A percentile compares a stretch with the other conserved stretches of the same genome.
Conservation (phyloP, 1,140 invertebrate species). For the Heliconius hermathena region DNA sequence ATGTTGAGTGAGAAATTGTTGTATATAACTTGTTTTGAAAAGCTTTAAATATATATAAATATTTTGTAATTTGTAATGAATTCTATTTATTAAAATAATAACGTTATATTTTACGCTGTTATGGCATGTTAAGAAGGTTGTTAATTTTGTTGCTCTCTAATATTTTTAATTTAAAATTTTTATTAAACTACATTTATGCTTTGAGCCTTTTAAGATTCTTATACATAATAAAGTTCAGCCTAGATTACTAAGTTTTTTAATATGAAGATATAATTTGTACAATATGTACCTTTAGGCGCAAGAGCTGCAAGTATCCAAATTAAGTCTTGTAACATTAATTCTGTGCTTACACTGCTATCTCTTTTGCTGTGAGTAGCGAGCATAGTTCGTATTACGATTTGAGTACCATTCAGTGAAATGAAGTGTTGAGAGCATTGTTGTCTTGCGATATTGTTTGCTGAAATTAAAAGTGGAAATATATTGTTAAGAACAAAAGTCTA, state of each 20-base stretch:
- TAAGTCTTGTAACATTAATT: constrained; percentile 71
- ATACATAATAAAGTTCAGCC: too few species aligned
- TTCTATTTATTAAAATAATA: too few species aligned
- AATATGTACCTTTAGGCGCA: constrained; percentile 62
- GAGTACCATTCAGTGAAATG: constrained; percentile 69
- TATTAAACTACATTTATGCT: too few species aligned
- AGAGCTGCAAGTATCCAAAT: constrained; percentile 72
- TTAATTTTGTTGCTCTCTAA: too few species aligned
- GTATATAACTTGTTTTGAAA: background rate
- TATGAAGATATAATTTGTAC: background rate
- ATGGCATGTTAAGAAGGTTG: too few species aligned
- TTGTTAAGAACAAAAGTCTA: background rate
- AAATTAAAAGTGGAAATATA: constrained; percentile 43
- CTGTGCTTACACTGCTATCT: constrained; percentile 69
- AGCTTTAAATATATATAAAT: too few species aligned
- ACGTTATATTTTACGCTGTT: too few species aligned
- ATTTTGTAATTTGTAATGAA: too few species aligned
- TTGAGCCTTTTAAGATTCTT: too few species aligned
- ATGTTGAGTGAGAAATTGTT: background rate
- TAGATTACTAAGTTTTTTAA: background rate
- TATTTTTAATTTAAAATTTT: too few species aligned
- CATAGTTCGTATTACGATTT: constrained; percentile 63
- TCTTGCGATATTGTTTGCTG: constrained; percentile 71
- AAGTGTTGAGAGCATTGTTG: constrained; percentile 70
- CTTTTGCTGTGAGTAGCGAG: constrained; percentile 64